Base-by-base conservation (phyloP, 1,140 invertebrate genomes). In the Portunus trituberculatus region DNA sequence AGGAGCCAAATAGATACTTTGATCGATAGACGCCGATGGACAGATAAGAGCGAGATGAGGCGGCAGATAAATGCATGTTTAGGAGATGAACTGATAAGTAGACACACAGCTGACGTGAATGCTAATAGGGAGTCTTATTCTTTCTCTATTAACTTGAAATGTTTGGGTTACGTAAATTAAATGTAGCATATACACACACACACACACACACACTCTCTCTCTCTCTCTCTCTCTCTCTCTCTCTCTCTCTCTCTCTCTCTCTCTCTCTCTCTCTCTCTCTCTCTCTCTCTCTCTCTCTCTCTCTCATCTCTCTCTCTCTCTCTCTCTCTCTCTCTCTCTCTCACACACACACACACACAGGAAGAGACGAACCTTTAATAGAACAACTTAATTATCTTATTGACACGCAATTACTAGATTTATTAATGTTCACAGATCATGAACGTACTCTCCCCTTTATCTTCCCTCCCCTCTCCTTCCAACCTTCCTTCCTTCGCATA, bases 141-240 rank as follows among this genome's bases (percentile, higher is more conserved):
- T 59, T 59, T 59, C 1, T 59, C 0, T 59, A 59, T 10, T 59
- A 14, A 14, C 16, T 59, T 59, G 16, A 59, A 14, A 10, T 59
- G 16, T 59, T 59, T 59, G 10, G 10, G 16, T 59, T 20, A 20
- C 16, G 16, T 59, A 14, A 12, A 10, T 10, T 59, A 59, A 20
- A 59, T 59, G 52, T 59, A 59, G 52, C 12, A 20, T 10, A 59
- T 10, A 59, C 52, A 59, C 52, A 59, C 52, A 59, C 52, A 59
- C 52, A 59, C 67, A 76, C 67, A 76, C n/a, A 76, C 67, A 76
- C n/a, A 76, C 67, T n/a, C n/a, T n/a, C 67, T n/a, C 67, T n/a
- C n/a, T n/a, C 67, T n/a, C n/a, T n/a, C n/a, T n/a, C 20, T 14
- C 20, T 14, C 20, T 14, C 59, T 14, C 59, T 14, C 59, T 4